Conservation (phyloP, 2,113 vertebrate genomes). For the Neolamprologus tretocephalus region DNA sequence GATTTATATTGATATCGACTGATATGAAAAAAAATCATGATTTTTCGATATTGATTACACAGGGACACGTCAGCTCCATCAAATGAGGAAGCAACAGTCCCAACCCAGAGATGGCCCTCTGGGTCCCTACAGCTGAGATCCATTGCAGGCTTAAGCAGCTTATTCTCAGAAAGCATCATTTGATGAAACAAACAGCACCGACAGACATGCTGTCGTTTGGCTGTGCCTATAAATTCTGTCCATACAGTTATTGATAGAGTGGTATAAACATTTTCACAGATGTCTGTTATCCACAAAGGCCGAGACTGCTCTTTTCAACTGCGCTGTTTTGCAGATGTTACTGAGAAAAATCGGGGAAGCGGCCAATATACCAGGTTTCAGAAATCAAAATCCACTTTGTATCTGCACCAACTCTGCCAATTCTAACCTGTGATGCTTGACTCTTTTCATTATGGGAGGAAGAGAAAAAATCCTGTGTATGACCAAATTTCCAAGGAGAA, state of each 20-base stretch:
- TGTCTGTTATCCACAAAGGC: neutral
- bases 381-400: neutral
- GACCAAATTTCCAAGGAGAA: neutral
- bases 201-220: neutral
- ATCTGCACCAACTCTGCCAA: neutral
- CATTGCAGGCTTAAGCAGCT: neutral
- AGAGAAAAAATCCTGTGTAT: neutral
- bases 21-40: neutral
- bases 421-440: neutral
- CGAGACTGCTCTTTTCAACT: neutral
- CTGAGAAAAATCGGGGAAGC: neutral
- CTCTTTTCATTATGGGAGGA: neutral
- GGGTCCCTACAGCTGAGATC: neutral
- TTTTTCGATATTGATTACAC: neutral
- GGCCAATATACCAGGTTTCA: neutral
- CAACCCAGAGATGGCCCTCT: neutral
- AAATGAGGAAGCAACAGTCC: neutral
- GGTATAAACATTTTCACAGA: neutral
- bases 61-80: neutral
- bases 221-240: neutral
- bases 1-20: neutral
- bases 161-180: neutral
- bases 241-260: neutral
- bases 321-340: neutral
- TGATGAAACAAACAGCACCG: neutral